Percentiles rank a stretch among this genome's conserved stretches.
These are phyloP conservation scores for Marronus borbonicus DNA, from an alignment of 2,888 invertebrate species.

Conservation along the genomic window DNA sequence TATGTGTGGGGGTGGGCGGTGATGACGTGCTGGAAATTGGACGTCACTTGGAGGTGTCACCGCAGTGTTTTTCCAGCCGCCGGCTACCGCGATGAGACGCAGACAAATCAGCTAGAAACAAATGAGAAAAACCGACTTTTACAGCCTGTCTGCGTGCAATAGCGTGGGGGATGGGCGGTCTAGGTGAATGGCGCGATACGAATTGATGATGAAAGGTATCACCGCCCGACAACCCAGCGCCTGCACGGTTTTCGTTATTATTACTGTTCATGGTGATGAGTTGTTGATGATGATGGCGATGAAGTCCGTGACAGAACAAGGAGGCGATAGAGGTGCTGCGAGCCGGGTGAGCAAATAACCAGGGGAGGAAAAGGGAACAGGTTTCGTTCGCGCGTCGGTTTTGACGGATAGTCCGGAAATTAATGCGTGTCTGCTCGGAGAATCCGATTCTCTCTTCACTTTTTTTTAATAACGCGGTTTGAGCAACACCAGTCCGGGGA, in stretches of 20 bases:
- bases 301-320: constrained; percentile 30
- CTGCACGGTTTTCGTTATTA: constrained; percentile 17
- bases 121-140: constrained; percentile 59
- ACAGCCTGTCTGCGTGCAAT: constrained; percentile 19
- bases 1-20: constrained; percentile 55
- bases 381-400: constrained; percentile 25
- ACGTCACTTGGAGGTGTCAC: constrained; percentile 72
- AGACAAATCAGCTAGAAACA: constrained; percentile 71
- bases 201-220: constrained; percentile 43
- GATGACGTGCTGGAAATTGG: constrained; percentile 71
- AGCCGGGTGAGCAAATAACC: constrained; percentile 14
- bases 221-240: not conserved
- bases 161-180: constrained; percentile 3
- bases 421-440: constrained; percentile 46
- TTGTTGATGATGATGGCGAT: constrained; percentile 27
- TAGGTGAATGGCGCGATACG: constrained; percentile 25
- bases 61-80: constrained; percentile 69
- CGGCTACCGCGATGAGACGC: constrained; percentile 65
- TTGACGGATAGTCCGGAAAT: constrained; percentile 48
- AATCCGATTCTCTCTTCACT: constrained; percentile 14
- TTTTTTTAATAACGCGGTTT: constrained; percentile 44
- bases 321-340: constrained; percentile 43
- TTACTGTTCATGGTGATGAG: constrained; percentile 26
- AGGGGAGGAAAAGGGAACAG: not conserved
- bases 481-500: constrained; percentile 29